phyloP scores from a whole-genome alignment of 2,888 invertebrate species.

The Rhodophaea formosa region DNA sequence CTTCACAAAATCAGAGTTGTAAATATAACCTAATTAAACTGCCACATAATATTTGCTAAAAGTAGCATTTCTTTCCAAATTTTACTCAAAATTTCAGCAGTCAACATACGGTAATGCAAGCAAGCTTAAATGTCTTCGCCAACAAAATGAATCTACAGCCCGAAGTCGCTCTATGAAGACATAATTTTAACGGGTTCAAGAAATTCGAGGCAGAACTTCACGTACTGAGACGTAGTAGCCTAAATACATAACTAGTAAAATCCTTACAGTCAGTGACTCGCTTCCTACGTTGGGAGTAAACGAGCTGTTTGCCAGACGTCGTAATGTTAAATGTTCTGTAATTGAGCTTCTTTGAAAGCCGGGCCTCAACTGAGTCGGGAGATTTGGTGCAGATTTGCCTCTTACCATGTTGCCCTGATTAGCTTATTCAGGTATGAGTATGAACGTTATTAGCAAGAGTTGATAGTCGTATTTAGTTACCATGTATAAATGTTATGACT shows the following conservation, averaged over 20 bases:
- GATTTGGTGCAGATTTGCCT: background rate
- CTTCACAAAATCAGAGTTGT: no score
- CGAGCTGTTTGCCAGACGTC: background rate
- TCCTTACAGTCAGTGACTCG: background rate
- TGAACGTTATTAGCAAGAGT: no score
- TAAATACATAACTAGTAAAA: background rate
- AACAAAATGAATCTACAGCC: background rate
- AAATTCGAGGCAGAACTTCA: background rate
- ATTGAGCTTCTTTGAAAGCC: background rate
- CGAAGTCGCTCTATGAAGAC: background rate
- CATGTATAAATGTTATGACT: no score
- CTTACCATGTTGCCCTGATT: background rate
- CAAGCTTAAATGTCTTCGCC: background rate
- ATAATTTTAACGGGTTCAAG: background rate
- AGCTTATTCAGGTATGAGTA: no score
- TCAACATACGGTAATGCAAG: background rate
- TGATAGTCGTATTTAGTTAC: no score
- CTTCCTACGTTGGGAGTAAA: background rate
- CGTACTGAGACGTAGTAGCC: background rate
- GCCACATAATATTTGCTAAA: background rate
- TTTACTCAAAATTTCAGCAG: background rate
- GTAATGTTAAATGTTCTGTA: slow-evolving; percentile 1
- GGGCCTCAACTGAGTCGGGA: background rate
- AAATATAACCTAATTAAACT: no score
- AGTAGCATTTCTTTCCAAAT: background rate